These are phyloP conservation scores for Mormyrus hasselquistii DNA, from an alignment of 2,797 vertebrate genomes.

Conservation along the genomic window DNA sequence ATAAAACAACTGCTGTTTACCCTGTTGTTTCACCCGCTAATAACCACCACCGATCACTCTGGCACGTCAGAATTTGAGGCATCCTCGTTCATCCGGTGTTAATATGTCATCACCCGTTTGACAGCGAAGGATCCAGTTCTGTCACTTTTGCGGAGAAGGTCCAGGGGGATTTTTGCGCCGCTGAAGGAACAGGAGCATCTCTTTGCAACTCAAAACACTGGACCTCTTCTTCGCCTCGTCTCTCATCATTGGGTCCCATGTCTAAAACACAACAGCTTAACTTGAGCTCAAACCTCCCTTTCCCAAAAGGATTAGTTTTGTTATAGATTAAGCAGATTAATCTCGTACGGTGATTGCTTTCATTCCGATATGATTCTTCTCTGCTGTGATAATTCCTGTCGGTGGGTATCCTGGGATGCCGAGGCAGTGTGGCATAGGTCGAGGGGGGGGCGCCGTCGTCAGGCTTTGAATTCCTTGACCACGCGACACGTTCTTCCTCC, in stretches of 20 bases:
- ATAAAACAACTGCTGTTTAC: neutral
- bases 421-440: constrained; percentile 43
- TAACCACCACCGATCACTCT: neutral
- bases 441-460: constrained; percentile 25
- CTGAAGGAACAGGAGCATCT: too few relatives aligned
- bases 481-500: neutral
- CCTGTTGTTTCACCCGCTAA: neutral
- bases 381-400: constrained; percentile 36
- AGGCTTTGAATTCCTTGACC: neutral
- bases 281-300: constrained; percentile 29
- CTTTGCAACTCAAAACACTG: neutral
- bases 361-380: constrained; percentile 38
- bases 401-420: neutral
- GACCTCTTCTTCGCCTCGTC: neutral
- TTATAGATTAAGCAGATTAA: constrained; percentile 31
- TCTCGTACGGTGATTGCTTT: constrained; percentile 34
- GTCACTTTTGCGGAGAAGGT: neutral
- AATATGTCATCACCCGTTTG: neutral
- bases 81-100: neutral
- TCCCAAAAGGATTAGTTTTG: constrained; percentile 35
- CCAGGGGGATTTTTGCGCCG: neutral
- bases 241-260: neutral
- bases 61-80: neutral
- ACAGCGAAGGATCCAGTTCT: neutral
- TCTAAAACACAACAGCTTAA: constrained; percentile 24